Percentiles rank a stretch among this genome's conserved stretches.
Evolutionary conservation across 2,888 invertebrate genomes (phyloP).

Genomic region (Capitulum mitella): DNA sequence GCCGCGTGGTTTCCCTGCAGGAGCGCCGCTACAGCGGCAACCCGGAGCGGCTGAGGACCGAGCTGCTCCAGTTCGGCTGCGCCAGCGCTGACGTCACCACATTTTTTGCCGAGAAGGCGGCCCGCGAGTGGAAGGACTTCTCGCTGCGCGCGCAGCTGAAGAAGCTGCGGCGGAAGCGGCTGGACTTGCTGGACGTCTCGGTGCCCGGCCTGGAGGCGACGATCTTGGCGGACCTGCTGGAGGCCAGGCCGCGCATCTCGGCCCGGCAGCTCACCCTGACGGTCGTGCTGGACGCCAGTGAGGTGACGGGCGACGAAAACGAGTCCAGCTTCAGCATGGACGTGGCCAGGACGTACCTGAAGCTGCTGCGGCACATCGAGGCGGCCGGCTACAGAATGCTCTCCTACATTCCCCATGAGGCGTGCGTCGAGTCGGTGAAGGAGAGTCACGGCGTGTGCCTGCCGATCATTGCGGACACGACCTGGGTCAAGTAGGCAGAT

Average conservation of each 20-base stretch:
- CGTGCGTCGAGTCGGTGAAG: neutral
- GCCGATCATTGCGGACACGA: neutral
- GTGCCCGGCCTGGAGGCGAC: neutral
- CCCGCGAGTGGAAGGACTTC: neutral
- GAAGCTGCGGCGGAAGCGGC: neutral
- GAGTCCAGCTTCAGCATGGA: neutral
- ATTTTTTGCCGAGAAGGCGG: neutral
- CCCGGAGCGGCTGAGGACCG: neutral
- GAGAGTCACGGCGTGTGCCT: neutral
- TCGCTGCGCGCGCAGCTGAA: neutral
- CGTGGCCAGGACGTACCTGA: neutral
- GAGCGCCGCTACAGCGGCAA: neutral
- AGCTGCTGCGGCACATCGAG: neutral
- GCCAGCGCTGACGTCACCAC: neutral
- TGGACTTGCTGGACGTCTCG: conserved; percentile 1
- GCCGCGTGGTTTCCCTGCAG: conserved; percentile 3
- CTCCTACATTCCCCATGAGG: neutral
- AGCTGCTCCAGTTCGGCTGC: neutral
- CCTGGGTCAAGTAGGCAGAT: neutral
- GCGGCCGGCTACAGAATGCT: neutral
- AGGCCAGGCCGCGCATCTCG: neutral
- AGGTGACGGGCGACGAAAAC: neutral
- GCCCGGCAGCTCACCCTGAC: neutral
- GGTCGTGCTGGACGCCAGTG: neutral
- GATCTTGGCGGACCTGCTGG: neutral